Percentiles rank a stretch among this genome's conserved stretches.
Conservation (phyloP, 1,140 invertebrate species). For the Chlorops oryzae region DNA sequence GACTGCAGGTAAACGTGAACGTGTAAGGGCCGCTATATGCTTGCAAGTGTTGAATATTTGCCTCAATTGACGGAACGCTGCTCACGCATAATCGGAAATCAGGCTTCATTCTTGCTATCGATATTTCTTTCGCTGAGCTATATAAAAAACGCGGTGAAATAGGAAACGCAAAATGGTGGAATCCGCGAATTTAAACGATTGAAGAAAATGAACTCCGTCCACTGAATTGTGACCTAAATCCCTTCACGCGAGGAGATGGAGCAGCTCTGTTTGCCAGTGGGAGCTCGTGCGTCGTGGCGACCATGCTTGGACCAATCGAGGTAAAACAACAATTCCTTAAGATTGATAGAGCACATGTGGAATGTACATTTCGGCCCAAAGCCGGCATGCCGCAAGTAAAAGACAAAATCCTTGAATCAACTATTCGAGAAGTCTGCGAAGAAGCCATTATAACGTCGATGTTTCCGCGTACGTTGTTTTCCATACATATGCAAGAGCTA, state of each 20-base stretch:
- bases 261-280: conserved; percentile 68
- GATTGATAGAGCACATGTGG: conserved; percentile 70
- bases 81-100: too few relatives aligned
- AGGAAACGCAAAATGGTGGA: too few relatives aligned
- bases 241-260: conserved; percentile 66
- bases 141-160: too few relatives aligned
- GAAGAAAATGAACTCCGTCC: conserved; percentile 27
- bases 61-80: too few relatives aligned
- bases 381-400: conserved; percentile 65
- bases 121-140: too few relatives aligned
- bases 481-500: conserved; percentile 77
- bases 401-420: conserved; percentile 68
- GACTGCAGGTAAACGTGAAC: too few relatives aligned
- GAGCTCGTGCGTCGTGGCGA: conserved; percentile 67
- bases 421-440: conserved; percentile 71
- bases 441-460: conserved; percentile 60
- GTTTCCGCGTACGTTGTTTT: conserved; percentile 72
- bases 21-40: too few relatives aligned
- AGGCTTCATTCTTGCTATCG: too few relatives aligned
- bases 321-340: conserved; percentile 69
- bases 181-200: too few relatives aligned
- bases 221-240: conserved; percentile 64
- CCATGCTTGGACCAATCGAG: conserved; percentile 80
- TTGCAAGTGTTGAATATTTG: too few relatives aligned
- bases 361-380: conserved; percentile 71